Percentiles rank a stretch among this genome's conserved stretches.
Evolutionary conservation across 23 tunicate species (phyloP).

Genomic region (Ciona savignyi): DNA sequence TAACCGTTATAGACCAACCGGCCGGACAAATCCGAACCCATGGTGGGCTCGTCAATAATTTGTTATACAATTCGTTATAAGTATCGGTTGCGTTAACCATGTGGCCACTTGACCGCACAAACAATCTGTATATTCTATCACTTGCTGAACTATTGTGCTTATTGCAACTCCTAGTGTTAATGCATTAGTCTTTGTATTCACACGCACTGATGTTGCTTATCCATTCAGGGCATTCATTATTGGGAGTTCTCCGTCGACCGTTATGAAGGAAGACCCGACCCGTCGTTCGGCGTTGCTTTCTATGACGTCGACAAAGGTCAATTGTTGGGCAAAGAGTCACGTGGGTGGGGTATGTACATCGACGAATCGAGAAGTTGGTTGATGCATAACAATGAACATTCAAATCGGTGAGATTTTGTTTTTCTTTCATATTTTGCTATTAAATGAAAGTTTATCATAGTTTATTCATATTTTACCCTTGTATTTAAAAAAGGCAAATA

Average conservation of each 20-base stretch:
- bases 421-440: too few species aligned
- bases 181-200: background rate
- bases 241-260: slow-evolving; percentile 88
- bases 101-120: too few species aligned
- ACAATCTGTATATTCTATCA: too few species aligned
- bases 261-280: slow-evolving; percentile 40
- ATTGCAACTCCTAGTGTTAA: background rate
- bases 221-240: slow-evolving; percentile 72
- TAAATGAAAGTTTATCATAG: too few species aligned
- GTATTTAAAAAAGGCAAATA: too few species aligned
- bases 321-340: slow-evolving; percentile 52
- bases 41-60: too few species aligned
- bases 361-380: slow-evolving; percentile 43
- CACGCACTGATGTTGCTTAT: background rate
- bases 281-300: slow-evolving; percentile 69
- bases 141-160: too few species aligned
- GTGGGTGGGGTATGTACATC: slow-evolving; percentile 66
- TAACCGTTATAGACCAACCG: too few species aligned
- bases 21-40: too few species aligned
- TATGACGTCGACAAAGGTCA: slow-evolving; percentile 35
- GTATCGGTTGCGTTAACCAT: too few species aligned
- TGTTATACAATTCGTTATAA: too few species aligned
- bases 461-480: too few species aligned
- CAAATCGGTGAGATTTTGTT: slow-evolving; percentile 54
- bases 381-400: slow-evolving; percentile 30